phyloP scores from a whole-genome alignment of 2,888 invertebrate genomes.

The Diplazon laetatorius region DNA sequence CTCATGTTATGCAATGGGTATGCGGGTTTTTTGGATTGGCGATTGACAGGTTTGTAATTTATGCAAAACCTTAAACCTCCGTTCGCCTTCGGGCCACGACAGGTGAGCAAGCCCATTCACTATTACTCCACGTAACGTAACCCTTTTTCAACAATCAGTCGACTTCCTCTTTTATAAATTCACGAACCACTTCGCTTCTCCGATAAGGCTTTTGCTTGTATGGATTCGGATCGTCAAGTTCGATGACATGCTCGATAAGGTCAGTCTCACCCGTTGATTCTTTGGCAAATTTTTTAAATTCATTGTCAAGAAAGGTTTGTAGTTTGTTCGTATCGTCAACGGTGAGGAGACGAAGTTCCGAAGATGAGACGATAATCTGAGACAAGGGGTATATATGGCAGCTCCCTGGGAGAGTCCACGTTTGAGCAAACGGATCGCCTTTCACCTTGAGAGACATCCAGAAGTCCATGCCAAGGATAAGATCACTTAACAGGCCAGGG shows the following conservation, averaged over 20 bases:
- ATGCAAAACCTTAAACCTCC: constrained; percentile 47
- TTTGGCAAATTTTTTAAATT: constrained; percentile 27
- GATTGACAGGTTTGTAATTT: constrained; percentile 49
- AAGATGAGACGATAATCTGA: not conserved
- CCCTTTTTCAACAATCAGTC: constrained; percentile 31
- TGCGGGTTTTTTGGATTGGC: constrained; percentile 48
- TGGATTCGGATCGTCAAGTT: constrained; percentile 30
- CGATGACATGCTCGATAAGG: constrained; percentile 47
- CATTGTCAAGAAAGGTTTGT: constrained; percentile 43
- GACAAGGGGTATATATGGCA: constrained; percentile 37
- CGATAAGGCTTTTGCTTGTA: constrained; percentile 51
- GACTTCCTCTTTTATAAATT: constrained; percentile 35
- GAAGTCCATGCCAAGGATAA: constrained; percentile 39
- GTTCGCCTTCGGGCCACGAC: constrained; percentile 47
- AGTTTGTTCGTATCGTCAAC: constrained; percentile 31
- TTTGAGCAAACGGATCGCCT: constrained; percentile 2
- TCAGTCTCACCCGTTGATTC: constrained; percentile 50
- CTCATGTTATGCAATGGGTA: constrained; percentile 57
- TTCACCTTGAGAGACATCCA: constrained; percentile 30
- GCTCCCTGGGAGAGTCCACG: constrained; percentile 40
- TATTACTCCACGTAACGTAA: constrained; percentile 48
- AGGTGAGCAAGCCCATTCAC: constrained; percentile 50
- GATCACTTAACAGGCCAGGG: constrained; percentile 10
- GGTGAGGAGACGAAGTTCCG: constrained; percentile 45
- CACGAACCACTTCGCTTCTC: constrained; percentile 36